Evolutionary conservation across 2,797 vertebrate species (phyloP), one percentile per base, ranked within the genome.

Genomic region (Microctenopoma stevenorrisi): DNA sequence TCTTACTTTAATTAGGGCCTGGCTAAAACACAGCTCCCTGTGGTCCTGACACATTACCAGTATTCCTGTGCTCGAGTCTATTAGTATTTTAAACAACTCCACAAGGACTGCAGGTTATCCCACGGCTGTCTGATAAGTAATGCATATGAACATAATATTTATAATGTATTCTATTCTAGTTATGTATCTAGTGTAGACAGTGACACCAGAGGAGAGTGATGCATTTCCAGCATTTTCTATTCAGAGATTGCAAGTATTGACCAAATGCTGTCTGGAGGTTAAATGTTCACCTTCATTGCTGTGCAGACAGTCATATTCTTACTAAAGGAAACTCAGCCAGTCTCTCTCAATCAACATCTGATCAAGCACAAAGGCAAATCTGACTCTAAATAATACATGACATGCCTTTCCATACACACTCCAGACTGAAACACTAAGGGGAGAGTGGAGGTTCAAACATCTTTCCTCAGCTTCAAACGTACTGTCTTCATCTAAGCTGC

Each of bases 1-100:
- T 93, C 93, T 33, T 91, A 85, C 91, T 95, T 95, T 96, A 97
- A 97, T 97, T 96, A 96, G 84, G 89, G 92, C 91, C 89, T 87
- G 94, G 91, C 92, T 95, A 93, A 96, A 96, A 85, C 94, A 93
- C 86, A 89, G 13, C 92, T 96, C 94, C 95, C 94, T 59, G 81
- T 94, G 95, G 95, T 93, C 91, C 91, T 89, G 70, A 69, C 76
- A 85, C 82, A 86, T 83, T 84, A 86, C 77, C 82, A 66, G 78
- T 78, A 86, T 80, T 89, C 83, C 60, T 78, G 64, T 42, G 70
- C 64, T 64, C 51, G 30, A 55, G 62, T 74, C 71, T 75, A 82
- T 83, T 86, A 84, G 69, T 55, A 59, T 50, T 84, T 80, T 38
- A 78, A 79, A 73, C 61, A 66, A 59, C 57, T 69, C 84, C 63